These are phyloP conservation scores for Vulpes ferrilata DNA, from an alignment of 2,113 vertebrate species.

Conservation along the genomic window DNA sequence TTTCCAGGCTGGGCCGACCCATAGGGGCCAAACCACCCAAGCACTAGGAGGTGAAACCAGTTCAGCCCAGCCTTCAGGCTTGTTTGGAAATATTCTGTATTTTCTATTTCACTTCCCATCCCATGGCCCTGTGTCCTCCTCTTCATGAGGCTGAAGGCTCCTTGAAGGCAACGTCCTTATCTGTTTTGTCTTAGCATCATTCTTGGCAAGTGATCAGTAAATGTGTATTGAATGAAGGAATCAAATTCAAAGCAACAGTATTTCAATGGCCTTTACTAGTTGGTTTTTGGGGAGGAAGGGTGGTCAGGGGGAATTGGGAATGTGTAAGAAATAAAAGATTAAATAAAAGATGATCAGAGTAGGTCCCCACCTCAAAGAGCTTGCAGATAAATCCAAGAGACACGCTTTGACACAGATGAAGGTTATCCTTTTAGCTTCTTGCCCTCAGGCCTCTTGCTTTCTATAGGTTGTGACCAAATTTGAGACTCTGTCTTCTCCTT, in stretches of 20 bases:
- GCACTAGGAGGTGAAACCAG: neutral
- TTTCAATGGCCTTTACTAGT: neutral
- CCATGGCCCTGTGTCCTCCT: neutral
- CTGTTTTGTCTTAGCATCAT: neutral
- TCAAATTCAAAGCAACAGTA: neutral
- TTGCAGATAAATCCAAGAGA: neutral
- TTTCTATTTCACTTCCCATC: neutral
- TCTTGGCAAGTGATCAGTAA: neutral
- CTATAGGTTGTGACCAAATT: neutral
- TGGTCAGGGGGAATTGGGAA: neutral
- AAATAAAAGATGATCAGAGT: neutral
- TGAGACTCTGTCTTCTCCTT: neutral
- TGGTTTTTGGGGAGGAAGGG: neutral
- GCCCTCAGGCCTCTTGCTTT: neutral
- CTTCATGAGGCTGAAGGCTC: neutral
- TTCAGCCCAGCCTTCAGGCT: neutral
- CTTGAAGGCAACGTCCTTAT: neutral
- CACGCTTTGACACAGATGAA: neutral
- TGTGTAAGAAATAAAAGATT: neutral
- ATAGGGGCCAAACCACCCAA: neutral
- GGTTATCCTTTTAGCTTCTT: neutral
- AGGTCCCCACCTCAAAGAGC: neutral
- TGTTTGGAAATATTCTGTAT: neutral
- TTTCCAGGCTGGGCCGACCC: neutral
- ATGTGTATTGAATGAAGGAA: neutral